phyloP scores from a whole-genome alignment of 2,797 vertebrate species.

The Capromys pilorides region DNA sequence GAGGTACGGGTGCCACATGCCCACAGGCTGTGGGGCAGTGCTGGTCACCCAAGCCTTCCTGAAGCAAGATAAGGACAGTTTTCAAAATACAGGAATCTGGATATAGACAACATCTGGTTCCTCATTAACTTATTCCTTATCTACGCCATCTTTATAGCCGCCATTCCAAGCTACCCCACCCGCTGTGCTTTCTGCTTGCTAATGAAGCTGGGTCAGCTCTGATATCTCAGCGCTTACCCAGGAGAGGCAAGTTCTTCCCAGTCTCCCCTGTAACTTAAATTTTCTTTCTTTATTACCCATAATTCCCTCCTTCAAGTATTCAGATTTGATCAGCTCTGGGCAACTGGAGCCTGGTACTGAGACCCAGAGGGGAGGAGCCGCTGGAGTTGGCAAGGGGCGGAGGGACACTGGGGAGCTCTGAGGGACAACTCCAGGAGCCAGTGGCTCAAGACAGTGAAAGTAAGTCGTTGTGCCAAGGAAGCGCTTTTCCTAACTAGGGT shows the following conservation, averaged over 20 bases:
- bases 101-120: not conserved
- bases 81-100: not conserved
- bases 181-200: not conserved
- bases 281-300: not conserved
- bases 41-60: not conserved
- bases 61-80: not conserved
- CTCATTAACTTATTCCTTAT: not conserved
- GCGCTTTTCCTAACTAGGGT: not conserved
- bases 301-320: not conserved
- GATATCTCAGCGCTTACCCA: not conserved
- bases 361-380: too few relatives aligned
- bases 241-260: not conserved
- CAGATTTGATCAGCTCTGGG: not conserved
- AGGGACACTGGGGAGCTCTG: not conserved
- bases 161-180: not conserved
- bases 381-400: too few relatives aligned
- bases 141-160: not conserved
- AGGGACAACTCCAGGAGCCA: not conserved
- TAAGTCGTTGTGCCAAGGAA: not conserved
- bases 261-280: not conserved
- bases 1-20: not conserved
- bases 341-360: too few relatives aligned
- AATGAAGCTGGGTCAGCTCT: not conserved
- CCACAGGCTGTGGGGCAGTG: not conserved
- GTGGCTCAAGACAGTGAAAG: not conserved